These are phyloP conservation scores for Drosophila limbata DNA, from an alignment of 2,888 invertebrate species.

Conservation along the genomic window DNA sequence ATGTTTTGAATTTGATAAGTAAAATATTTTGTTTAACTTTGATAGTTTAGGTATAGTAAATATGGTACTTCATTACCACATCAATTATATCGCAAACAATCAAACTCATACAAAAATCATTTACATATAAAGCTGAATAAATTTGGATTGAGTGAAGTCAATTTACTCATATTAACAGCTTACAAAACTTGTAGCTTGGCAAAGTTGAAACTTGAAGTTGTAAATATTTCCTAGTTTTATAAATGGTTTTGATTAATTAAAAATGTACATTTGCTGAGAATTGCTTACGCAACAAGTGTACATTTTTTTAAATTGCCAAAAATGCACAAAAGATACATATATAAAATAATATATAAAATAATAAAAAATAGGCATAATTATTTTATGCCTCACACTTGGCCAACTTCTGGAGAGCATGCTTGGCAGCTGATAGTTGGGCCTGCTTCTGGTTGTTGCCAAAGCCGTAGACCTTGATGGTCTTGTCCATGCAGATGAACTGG, in stretches of 20 bases:
- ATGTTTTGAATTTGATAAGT: neutral
- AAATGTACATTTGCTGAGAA: neutral
- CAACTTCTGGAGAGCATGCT: constrained; percentile 88
- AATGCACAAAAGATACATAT: neutral
- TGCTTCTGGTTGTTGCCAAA: constrained; percentile 89
- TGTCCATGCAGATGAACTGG: constrained; percentile 87
- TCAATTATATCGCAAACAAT: neutral
- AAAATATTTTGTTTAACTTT: constrained; percentile 10
- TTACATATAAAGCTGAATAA: neutral
- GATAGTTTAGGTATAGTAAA: neutral
- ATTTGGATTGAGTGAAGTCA: neutral
- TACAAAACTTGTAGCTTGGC: neutral
- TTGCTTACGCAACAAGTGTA: neutral
- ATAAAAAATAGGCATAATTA: neutral
- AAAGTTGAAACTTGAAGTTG: neutral
- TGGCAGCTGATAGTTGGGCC: constrained; percentile 92
- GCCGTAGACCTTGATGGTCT: constrained; percentile 88
- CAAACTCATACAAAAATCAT: constrained; percentile 9
- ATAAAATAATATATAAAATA: neutral
- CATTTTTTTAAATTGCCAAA: neutral
- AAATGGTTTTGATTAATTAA: neutral
- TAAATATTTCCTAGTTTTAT: neutral
- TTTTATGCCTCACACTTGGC: constrained; percentile 50
- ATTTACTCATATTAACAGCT: neutral
- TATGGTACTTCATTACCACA: constrained; percentile 3